phyloP scores from a whole-genome alignment of 2,797 vertebrate genomes.

The Schizothorax lantsangensis region DNA sequence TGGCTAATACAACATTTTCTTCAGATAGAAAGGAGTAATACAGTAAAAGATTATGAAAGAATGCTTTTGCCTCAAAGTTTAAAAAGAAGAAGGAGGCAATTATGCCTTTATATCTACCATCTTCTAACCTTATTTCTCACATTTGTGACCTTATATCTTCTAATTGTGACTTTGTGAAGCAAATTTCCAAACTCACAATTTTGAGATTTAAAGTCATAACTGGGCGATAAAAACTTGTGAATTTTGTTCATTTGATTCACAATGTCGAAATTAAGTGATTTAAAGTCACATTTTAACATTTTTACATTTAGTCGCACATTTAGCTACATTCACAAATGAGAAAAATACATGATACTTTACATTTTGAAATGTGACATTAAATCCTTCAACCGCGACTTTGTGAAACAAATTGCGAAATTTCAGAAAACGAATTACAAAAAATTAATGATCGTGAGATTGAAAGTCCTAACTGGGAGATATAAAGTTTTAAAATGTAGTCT shows the following conservation, averaged over 20 bases:
- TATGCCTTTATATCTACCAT: neutral
- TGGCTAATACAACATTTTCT: slow-evolving; percentile 19
- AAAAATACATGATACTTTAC: neutral
- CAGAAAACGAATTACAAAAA: neutral
- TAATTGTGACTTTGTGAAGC: neutral
- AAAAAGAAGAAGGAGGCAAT: neutral
- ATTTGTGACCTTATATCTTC: neutral
- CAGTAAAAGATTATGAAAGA: neutral
- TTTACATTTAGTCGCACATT: neutral
- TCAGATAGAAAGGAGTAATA: slow-evolving; percentile 19
- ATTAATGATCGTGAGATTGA: neutral
- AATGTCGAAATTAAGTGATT: neutral
- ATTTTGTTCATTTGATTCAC: no score
- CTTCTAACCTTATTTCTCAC: neutral
- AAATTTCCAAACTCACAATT: neutral
- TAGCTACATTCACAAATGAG: neutral
- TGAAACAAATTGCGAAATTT: neutral
- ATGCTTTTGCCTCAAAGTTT: neutral
- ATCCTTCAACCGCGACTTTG: neutral
- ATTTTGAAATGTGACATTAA: neutral
- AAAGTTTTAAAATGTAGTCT: neutral
- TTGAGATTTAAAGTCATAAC: neutral
- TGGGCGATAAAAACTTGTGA: no score
- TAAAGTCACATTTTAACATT: neutral
- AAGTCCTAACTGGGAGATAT: neutral